phyloP scores from a whole-genome alignment of 1,140 invertebrate species.

The Drosophila virilis region DNA sequence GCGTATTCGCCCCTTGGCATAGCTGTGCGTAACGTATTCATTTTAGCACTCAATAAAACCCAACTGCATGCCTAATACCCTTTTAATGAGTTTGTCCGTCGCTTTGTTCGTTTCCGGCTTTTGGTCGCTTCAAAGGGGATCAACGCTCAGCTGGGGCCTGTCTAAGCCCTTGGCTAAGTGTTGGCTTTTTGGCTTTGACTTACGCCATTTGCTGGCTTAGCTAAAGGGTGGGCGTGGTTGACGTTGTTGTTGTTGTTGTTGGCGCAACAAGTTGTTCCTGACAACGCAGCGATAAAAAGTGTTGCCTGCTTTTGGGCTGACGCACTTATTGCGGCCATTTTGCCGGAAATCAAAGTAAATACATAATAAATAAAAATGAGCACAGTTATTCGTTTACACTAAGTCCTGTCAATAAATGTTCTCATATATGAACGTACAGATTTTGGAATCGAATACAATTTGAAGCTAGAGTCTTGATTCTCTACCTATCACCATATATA shows the following conservation, averaged over 20 bases:
- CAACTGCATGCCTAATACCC: constrained; percentile 72
- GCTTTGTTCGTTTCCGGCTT: constrained; percentile 31
- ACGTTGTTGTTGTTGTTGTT: background rate
- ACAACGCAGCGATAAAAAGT: constrained; percentile 23
- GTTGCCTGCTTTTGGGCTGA: constrained; percentile 48
- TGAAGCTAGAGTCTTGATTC: no score
- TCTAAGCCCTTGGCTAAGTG: constrained; percentile 46
- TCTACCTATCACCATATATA: no score
- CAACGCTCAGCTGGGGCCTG: constrained; percentile 10
- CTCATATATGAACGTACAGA: no score
- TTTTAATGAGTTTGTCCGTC: constrained; percentile 67
- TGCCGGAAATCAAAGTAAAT: background rate
- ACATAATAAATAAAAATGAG: background rate
- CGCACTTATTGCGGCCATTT: background rate
- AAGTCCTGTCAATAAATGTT: no score
- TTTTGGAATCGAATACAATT: no score
- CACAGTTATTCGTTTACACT: no score
- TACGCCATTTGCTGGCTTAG: constrained; percentile 6
- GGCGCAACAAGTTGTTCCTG: constrained; percentile 23
- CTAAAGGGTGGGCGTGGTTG: background rate
- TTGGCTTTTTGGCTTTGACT: constrained; percentile 61
- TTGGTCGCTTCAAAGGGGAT: constrained; percentile 27
- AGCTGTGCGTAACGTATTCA: constrained; percentile 57
- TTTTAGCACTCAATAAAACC: constrained; percentile 61
- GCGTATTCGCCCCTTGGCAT: constrained; percentile 36